These are phyloP conservation scores for Micronycteris hirsuta DNA, from an alignment of 2,113 vertebrate genomes.

Conservation along the genomic window DNA sequence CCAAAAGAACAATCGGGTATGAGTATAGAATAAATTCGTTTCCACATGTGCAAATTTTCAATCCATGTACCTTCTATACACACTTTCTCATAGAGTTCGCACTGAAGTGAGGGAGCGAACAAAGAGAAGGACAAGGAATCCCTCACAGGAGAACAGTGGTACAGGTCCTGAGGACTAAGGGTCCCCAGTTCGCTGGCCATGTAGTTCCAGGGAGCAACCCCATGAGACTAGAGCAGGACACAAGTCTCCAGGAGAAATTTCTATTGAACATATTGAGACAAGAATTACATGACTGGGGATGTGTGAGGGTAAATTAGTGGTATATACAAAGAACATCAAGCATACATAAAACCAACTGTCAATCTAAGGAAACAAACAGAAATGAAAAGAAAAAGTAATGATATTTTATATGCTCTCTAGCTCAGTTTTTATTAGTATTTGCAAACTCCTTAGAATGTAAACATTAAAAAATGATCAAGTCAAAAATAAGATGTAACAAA, in stretches of 20 bases:
- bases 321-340: not conserved
- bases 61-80: not conserved
- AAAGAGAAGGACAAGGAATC: not conserved
- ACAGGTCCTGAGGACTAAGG: rapidly evolving
- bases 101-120: not conserved
- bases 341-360: not conserved
- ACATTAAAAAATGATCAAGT: not conserved
- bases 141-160: not conserved
- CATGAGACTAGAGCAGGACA: not conserved
- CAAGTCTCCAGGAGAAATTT: not conserved
- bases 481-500: not conserved
- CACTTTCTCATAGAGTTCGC: not conserved
- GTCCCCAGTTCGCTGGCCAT: rapidly evolving
- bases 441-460: not conserved
- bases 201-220: not conserved
- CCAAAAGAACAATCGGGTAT: not conserved
- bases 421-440: not conserved
- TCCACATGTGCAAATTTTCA: not conserved
- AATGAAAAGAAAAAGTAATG: not conserved
- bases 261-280: not conserved
- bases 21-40: not conserved
- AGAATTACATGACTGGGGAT: not conserved
- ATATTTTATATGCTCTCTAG: not conserved
- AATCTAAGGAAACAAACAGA: not conserved
- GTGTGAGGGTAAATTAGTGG: not conserved